phyloP scores from a whole-genome alignment of 2,113 vertebrate genomes.

The Addax nasomaculatus region DNA sequence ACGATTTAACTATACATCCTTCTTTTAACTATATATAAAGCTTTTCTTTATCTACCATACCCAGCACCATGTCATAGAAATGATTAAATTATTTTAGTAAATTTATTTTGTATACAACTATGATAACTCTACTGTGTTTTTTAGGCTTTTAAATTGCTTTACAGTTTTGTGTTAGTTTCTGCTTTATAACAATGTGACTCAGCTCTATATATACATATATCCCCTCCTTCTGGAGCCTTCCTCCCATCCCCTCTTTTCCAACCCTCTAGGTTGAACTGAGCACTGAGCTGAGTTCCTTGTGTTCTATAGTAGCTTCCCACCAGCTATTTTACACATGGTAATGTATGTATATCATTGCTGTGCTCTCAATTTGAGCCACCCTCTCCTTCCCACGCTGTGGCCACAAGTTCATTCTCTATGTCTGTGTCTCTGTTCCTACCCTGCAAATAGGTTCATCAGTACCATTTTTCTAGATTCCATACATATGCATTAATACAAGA shows the following conservation, averaged over 20 bases:
- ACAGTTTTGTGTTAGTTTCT: neutral
- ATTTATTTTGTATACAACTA: neutral
- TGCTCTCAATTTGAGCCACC: neutral
- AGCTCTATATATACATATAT: neutral
- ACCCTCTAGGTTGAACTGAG: neutral
- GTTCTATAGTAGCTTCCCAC: neutral
- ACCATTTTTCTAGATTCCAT: neutral
- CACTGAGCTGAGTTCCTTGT: neutral
- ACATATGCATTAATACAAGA: neutral
- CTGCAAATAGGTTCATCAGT: neutral
- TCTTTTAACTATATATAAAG: neutral
- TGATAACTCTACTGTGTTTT: neutral
- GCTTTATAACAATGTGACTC: neutral
- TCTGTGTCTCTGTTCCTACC: neutral
- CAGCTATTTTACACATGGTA: neutral
- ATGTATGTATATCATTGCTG: neutral
- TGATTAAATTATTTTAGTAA: neutral
- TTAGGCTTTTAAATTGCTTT: neutral
- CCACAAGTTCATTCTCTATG: neutral
- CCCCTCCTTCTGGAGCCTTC: neutral
- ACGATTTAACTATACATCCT: neutral
- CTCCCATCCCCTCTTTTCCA: neutral
- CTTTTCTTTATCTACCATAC: neutral
- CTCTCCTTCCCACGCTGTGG: neutral
- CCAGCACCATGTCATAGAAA: neutral